Evolutionary conservation across 2,113 vertebrate species (phyloP).

Genomic region (Falcunculus frontatus): DNA sequence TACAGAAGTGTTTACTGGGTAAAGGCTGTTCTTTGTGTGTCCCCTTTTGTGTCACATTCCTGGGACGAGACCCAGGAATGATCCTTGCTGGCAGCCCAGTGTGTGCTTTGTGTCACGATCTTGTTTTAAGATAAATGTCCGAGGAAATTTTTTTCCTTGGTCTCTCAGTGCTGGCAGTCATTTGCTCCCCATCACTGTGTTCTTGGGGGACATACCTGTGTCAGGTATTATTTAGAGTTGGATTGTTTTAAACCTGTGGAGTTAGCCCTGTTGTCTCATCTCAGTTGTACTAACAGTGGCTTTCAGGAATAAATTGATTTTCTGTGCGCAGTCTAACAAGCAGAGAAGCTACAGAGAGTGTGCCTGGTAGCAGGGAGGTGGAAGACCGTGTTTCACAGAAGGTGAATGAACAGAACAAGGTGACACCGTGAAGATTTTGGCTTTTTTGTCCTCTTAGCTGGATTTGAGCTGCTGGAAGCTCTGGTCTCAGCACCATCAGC

Average conservation of each 20-base stretch:
- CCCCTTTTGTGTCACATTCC: background rate
- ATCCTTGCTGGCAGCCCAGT: background rate
- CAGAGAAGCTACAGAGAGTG: background rate
- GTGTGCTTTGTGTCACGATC: background rate
- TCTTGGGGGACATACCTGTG: background rate
- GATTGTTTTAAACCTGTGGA: background rate
- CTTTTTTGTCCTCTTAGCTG: background rate
- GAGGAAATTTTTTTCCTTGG: background rate
- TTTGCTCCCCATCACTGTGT: background rate
- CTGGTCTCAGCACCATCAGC: background rate
- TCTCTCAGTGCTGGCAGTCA: background rate
- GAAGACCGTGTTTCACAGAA: background rate
- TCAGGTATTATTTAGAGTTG: background rate
- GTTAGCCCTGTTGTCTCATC: background rate
- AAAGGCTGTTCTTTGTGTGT: background rate
- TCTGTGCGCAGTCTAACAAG: background rate
- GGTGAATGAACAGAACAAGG: background rate
- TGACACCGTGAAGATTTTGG: background rate
- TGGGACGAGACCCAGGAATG: rapidly evolving
- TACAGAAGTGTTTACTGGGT: background rate
- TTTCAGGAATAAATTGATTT: background rate
- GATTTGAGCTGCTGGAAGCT: background rate
- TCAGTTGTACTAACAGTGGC: background rate
- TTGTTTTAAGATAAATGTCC: background rate
- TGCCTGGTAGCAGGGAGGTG: background rate